Evolutionary conservation across 2,797 vertebrate species (phyloP).

Genomic region (Neosilurus mollespiculum): DNA sequence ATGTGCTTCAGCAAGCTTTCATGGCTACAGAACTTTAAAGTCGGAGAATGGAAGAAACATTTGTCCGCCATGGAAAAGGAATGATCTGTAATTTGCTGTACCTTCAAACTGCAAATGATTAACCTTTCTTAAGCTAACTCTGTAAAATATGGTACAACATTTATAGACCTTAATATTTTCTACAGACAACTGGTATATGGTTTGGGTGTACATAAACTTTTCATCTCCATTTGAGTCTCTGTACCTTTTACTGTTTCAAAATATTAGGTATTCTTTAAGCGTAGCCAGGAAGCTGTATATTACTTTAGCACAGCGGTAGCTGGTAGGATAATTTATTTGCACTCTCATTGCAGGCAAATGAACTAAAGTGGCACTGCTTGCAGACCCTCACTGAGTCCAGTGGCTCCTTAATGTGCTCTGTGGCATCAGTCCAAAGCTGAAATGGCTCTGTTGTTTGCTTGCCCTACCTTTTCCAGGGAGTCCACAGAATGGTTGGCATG

Average conservation of each 20-base stretch:
- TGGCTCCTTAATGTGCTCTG: conserved; percentile 43
- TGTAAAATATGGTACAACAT: background rate
- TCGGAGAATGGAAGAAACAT: background rate
- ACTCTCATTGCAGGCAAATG: conserved; percentile 9
- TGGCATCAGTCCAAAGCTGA: conserved; percentile 48
- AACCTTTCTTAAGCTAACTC: background rate
- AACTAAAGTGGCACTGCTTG: conserved; percentile 21
- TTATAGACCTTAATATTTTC: background rate
- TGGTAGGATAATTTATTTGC: conserved; percentile 30
- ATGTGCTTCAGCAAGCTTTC: background rate
- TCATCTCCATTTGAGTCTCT: background rate
- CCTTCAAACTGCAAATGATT: background rate
- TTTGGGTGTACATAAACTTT: background rate
- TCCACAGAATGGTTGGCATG: conserved; percentile 20
- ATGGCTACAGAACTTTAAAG: background rate
- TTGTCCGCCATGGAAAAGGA: background rate
- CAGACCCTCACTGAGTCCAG: background rate
- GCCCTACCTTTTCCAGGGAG: conserved; percentile 12
- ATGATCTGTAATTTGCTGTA: background rate
- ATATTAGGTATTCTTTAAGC: background rate
- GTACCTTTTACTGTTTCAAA: background rate
- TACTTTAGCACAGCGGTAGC: background rate
- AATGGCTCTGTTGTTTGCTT: conserved; percentile 40
- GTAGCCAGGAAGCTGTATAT: conserved; percentile 3
- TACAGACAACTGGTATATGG: too few species aligned